These are phyloP conservation scores for Papilio dardanus DNA, from an alignment of 1,140 invertebrate species.

Conservation along the genomic window DNA sequence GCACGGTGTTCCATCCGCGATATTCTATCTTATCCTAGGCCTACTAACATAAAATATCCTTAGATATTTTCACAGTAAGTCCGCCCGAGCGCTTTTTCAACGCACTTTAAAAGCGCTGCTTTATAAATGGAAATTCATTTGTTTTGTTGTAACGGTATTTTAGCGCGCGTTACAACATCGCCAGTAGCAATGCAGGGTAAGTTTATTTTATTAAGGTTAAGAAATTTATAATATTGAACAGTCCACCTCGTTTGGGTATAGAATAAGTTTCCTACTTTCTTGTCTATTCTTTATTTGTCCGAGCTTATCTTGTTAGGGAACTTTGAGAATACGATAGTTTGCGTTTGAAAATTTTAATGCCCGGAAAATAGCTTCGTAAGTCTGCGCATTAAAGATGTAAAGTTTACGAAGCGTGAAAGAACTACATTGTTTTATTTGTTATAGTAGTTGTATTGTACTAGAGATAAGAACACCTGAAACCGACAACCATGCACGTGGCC, in stretches of 20 bases:
- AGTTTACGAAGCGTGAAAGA: not conserved
- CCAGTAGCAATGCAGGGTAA: too few relatives aligned
- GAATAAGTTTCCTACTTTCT: constrained; percentile 9
- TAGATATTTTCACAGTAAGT: too few relatives aligned
- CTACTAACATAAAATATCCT: too few relatives aligned
- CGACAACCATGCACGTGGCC: too few relatives aligned
- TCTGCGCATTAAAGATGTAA: not conserved
- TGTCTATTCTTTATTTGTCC: constrained; percentile 1
- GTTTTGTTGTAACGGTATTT: too few relatives aligned
- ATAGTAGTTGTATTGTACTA: not conserved
- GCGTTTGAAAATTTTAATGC: constrained; percentile 18
- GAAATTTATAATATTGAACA: not conserved
- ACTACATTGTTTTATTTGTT: not conserved
- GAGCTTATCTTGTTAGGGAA: constrained; percentile 30
- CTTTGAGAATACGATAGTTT: constrained; percentile 15
- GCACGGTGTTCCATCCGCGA: too few relatives aligned
- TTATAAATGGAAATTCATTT: too few relatives aligned
- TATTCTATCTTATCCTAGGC: too few relatives aligned
- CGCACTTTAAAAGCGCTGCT: too few relatives aligned
- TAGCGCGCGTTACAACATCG: too few relatives aligned
- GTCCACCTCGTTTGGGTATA: not conserved
- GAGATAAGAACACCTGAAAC: not conserved
- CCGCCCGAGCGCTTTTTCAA: too few relatives aligned
- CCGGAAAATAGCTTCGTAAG: not conserved
- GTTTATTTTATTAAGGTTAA: too few relatives aligned